Percentiles rank a stretch among this genome's conserved stretches.
Evolutionary conservation across 2,888 invertebrate genomes (phyloP).

Genomic region (Sepioteuthis lessoniana): DNA sequence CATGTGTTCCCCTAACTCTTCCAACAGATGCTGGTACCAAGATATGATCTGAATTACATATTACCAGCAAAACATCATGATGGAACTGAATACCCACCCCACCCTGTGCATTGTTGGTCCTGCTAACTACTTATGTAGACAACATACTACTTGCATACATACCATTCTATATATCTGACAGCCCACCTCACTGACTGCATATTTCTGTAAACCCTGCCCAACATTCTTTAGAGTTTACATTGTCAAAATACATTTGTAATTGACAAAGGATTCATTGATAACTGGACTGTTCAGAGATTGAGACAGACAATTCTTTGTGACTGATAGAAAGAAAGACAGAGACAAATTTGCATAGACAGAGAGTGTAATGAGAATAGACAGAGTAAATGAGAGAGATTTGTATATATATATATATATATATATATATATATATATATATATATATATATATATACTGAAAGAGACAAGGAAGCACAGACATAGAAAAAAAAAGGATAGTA

Average conservation of each 20-base stretch:
- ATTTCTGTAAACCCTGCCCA: neutral
- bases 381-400: too few relatives aligned
- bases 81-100: neutral
- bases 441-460: neutral
- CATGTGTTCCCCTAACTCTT: neutral
- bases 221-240: neutral
- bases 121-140: neutral
- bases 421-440: neutral
- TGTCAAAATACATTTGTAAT: neutral
- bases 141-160: neutral
- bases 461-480: too few relatives aligned
- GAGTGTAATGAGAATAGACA: neutral
- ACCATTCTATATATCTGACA: neutral
- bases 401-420: too few relatives aligned
- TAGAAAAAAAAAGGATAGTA: too few relatives aligned
- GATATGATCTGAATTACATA: constrained; percentile 6
- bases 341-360: neutral
- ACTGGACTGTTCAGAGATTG: neutral
- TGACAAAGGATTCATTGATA: neutral
- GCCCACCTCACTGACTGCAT: neutral
- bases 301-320: neutral
- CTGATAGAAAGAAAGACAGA: neutral
- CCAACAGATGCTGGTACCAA: neutral
- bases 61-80: neutral
- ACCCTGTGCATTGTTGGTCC: neutral